Evolutionary conservation across 2,113 vertebrate species (phyloP).

Genomic region (Dryoscopus gambensis): DNA sequence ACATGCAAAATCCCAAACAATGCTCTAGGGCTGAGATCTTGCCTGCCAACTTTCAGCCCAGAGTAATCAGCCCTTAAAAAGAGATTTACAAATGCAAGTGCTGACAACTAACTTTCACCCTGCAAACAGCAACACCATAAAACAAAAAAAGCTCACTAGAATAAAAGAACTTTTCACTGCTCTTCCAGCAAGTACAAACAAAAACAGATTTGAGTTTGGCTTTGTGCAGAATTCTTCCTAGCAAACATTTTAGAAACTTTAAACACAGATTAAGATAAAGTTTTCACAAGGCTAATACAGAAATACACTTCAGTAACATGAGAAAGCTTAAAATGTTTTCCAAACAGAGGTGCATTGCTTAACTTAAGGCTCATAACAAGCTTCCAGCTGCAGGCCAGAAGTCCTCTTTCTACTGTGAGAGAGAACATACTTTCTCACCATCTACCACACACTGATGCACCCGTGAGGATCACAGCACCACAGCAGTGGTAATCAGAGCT

Average conservation of each 20-base stretch:
- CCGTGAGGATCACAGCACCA: fast-evolving
- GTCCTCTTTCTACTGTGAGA: not conserved
- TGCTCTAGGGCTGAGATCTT: slow-evolving; percentile 43
- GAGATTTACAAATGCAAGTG: slow-evolving; percentile 60
- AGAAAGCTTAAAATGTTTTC: slow-evolving; percentile 21
- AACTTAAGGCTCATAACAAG: not conserved
- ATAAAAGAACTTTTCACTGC: slow-evolving; percentile 55
- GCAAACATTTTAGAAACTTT: slow-evolving; percentile 22
- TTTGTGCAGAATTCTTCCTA: not conserved
- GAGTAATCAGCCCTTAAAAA: slow-evolving; percentile 61
- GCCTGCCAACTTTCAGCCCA: slow-evolving; percentile 57
- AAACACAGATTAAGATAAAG: slow-evolving; percentile 18
- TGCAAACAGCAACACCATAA: slow-evolving; percentile 32
- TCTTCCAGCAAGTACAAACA: slow-evolving; percentile 49
- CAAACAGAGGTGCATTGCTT: not conserved
- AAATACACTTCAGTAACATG: not conserved
- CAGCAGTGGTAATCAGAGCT: not conserved
- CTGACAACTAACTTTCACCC: slow-evolving; percentile 56
- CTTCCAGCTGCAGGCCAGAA: not conserved
- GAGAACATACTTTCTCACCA: not conserved
- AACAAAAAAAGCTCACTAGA: slow-evolving; percentile 46
- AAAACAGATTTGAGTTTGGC: slow-evolving; percentile 14
- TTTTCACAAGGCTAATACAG: not conserved
- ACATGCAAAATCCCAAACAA: slow-evolving; percentile 33
- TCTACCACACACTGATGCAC: not conserved